These are phyloP conservation scores for Achlya flavicornis DNA, from an alignment of 2,888 invertebrate genomes.

Conservation along the genomic window DNA sequence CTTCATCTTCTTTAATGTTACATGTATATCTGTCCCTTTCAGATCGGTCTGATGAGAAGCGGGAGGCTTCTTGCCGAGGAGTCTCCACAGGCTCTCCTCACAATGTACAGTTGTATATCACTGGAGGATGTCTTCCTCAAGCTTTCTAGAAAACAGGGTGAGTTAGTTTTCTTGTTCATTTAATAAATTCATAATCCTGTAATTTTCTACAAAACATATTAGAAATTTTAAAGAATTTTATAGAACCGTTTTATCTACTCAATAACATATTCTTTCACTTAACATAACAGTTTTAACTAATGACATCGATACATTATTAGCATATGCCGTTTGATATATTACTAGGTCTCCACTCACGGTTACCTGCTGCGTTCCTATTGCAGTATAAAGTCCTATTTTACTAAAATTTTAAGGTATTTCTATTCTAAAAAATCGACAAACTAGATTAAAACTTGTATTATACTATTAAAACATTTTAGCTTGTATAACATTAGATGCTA, in stretches of 20 bases:
- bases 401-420: no score
- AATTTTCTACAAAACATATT: no score
- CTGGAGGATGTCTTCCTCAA: constrained; percentile 97
- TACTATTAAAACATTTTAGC: no score
- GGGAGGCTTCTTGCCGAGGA: constrained; percentile 96
- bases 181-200: no score
- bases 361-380: no score
- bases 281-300: neutral
- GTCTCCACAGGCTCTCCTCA: constrained; percentile 91
- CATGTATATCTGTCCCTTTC: constrained; percentile 24
- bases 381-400: no score
- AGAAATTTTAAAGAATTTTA: neutral
- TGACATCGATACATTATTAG: neutral
- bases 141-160: constrained; percentile 90
- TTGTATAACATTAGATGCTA: no score
- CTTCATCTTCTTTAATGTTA: neutral
- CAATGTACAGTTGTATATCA: constrained; percentile 92
- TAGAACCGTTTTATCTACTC: neutral
- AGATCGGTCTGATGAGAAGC: constrained; percentile 98
- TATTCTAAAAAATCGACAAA: no score
- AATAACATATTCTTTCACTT: neutral
- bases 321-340: neutral
- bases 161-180: constrained; percentile 17
- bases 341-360: no score
- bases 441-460: no score